Percentiles rank a stretch among this genome's conserved stretches.
These are phyloP conservation scores for Halictus ligatus DNA, from an alignment of 2,888 invertebrate species.

Conservation along the genomic window DNA sequence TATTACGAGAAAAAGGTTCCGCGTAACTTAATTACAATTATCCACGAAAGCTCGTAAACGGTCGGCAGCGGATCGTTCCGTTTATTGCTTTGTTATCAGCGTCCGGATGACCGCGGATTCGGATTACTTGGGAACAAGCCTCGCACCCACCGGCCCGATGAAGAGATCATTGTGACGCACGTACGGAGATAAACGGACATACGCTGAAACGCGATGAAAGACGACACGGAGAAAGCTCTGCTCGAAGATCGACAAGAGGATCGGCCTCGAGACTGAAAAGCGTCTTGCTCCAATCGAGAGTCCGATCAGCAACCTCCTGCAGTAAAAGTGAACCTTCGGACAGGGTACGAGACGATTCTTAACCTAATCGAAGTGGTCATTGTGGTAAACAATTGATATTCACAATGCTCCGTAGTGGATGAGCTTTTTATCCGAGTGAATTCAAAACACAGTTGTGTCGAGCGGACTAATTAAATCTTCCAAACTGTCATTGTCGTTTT, in stretches of 20 bases:
- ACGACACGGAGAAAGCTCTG: slow-evolving; percentile 45
- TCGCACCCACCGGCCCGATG: slow-evolving; percentile 22
- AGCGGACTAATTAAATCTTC: no score
- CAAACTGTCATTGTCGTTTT: no score
- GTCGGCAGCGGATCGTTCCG: not conserved
- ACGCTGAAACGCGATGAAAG: slow-evolving; percentile 27
- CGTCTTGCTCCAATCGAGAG: not conserved
- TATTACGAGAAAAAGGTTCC: not conserved
- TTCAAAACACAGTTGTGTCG: no score
- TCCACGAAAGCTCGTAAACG: slow-evolving; percentile 8
- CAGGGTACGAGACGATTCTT: not conserved
- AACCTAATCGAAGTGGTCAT: not conserved
- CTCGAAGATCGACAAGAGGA: not conserved
- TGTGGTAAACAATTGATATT: not conserved
- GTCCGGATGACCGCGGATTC: slow-evolving; percentile 45
- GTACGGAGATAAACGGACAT: slow-evolving; percentile 34
- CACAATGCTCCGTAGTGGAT: no score
- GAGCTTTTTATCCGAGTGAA: no score
- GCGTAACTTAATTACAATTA: slow-evolving; percentile 24
- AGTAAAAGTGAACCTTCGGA: not conserved
- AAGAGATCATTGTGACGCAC: slow-evolving; percentile 37
- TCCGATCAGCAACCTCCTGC: not conserved
- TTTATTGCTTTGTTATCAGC: slow-evolving; percentile 44
- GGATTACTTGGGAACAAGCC: slow-evolving; percentile 7
- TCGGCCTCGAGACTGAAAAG: not conserved